Evolutionary conservation across 2,888 invertebrate genomes (phyloP).

Genomic region (Pocota personata): DNA sequence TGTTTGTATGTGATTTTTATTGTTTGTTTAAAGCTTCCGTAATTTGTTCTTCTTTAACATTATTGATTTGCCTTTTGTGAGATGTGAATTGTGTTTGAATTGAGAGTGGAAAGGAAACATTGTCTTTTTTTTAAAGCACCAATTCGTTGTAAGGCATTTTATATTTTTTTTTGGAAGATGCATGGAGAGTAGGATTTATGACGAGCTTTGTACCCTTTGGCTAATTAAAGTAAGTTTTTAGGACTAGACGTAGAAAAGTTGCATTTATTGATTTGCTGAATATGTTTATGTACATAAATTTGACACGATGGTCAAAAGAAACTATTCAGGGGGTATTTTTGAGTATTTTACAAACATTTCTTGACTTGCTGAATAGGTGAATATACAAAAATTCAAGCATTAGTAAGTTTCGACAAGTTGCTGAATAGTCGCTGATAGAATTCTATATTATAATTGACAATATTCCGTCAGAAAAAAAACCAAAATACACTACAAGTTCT

Average conservation of each 20-base stretch:
- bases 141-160: constrained; percentile 57
- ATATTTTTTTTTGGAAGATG: not conserved
- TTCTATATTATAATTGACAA: not conserved
- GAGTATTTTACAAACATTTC: too few species aligned
- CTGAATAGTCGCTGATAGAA: not conserved
- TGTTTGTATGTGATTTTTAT: constrained; percentile 41
- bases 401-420: not conserved
- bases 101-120: not conserved
- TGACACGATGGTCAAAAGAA: not conserved
- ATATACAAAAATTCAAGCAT: too few species aligned
- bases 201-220: not conserved
- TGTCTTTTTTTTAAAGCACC: constrained; percentile 52
- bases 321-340: too few species aligned
- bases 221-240: not conserved
- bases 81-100: constrained; percentile 34
- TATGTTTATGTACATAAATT: not conserved
- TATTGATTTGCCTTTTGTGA: constrained; percentile 37
- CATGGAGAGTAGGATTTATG: not conserved
- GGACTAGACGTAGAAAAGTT: not conserved
- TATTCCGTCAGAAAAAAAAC: too few species aligned
- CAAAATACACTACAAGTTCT: too few species aligned
- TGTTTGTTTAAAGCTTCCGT: constrained; percentile 69
- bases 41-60: constrained; percentile 11
- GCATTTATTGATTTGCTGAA: not conserved
- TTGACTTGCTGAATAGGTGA: too few species aligned